phyloP scores from a whole-genome alignment of 2,113 vertebrate genomes.

The Gulo gulo region DNA sequence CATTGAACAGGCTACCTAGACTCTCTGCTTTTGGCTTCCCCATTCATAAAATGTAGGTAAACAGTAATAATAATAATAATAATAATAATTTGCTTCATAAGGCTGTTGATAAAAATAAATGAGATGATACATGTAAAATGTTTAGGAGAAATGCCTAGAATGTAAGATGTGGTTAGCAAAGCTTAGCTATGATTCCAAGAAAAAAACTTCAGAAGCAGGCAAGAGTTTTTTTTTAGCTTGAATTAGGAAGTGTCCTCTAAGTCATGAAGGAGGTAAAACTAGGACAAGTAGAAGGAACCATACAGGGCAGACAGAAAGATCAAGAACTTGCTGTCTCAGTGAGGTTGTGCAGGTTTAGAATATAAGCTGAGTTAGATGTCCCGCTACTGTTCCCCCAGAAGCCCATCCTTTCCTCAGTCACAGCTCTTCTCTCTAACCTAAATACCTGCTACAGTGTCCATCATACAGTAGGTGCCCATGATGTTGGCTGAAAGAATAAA shows the following conservation, averaged over 20 bases:
- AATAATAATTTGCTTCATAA: not conserved
- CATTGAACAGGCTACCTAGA: not conserved
- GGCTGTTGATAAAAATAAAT: not conserved
- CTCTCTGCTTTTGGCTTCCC: constrained; percentile 4
- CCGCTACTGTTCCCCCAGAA: not conserved
- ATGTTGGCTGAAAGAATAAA: constrained; percentile 26
- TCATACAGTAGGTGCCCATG: not conserved
- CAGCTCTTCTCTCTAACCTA: not conserved
- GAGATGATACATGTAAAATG: not conserved
- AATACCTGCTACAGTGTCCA: not conserved
- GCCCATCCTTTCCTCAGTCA: not conserved
- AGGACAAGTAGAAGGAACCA: constrained; percentile 4
- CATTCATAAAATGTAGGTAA: not conserved
- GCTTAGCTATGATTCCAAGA: not conserved
- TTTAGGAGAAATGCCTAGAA: constrained; percentile 11
- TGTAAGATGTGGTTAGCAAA: constrained; percentile 15
- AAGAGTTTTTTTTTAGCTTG: constrained; percentile 30
- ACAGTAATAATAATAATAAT: not conserved
- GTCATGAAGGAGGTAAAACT: not conserved
- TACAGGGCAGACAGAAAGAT: not conserved
- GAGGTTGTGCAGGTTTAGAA: not conserved
- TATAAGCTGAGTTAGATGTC: not conserved
- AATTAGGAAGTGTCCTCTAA: constrained; percentile 23
- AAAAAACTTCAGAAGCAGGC: constrained; percentile 12
- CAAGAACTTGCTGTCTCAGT: not conserved